Conservation (phyloP, 2,888 invertebrate species). For the Dorcus parallelipipedus region DNA sequence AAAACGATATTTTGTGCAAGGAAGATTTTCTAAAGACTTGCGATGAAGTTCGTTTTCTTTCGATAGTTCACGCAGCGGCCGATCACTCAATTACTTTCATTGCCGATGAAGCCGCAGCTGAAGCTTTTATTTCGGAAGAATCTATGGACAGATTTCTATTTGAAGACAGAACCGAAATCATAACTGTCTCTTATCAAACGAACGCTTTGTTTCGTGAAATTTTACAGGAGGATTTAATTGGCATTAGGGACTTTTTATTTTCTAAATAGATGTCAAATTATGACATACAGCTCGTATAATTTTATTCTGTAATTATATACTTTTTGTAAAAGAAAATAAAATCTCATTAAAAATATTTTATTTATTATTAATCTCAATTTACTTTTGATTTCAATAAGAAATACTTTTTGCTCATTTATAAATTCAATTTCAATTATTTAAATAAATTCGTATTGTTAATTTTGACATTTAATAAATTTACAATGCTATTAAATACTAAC, state of each 20-base stretch:
- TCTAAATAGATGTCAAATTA: neutral
- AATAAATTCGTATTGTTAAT: too few species aligned
- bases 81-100: constrained; percentile 34
- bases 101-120: constrained; percentile 22
- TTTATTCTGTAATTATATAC: too few species aligned
- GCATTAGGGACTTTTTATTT: constrained; percentile 31
- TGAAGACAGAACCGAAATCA: constrained; percentile 30
- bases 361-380: too few species aligned
- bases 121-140: constrained; percentile 28
- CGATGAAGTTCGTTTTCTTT: constrained; percentile 13
- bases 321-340: too few species aligned
- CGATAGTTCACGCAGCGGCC: constrained; percentile 22
- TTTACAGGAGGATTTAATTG: constrained; percentile 35
- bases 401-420: too few species aligned
- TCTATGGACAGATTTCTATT: constrained; percentile 31
- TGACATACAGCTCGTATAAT: too few species aligned
- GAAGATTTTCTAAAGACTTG: constrained; percentile 26
- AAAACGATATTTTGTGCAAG: constrained; percentile 1
- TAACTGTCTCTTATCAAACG: constrained; percentile 26
- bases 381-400: too few species aligned
- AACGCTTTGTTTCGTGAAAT: constrained; percentile 31
- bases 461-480: too few species aligned
- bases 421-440: too few species aligned
- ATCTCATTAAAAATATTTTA: too few species aligned
- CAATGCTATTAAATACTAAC: too few species aligned